Percentiles rank a stretch among this genome's conserved stretches.
phyloP scores from a whole-genome alignment of 1,140 invertebrate species.

The Aphis craccivora region DNA sequence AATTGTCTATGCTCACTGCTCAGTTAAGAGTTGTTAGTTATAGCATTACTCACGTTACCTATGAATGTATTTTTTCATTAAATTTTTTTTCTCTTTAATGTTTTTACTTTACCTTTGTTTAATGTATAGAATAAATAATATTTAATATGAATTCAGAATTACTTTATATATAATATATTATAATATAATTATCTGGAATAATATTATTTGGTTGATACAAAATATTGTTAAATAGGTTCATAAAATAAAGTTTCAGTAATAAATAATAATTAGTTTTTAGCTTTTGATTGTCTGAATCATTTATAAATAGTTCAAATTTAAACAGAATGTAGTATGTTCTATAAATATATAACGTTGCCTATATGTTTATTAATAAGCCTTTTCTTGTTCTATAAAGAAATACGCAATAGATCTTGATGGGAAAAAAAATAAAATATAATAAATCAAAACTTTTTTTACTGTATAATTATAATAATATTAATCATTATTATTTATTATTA shows the following conservation, averaged over 20 bases:
- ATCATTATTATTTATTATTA: too few species aligned
- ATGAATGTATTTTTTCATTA: too few species aligned
- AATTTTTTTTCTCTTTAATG: too few species aligned
- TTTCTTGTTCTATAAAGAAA: not conserved
- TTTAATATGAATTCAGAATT: not conserved
- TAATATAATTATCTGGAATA: not conserved
- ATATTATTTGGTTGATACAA: not conserved
- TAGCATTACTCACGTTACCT: too few species aligned
- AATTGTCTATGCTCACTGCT: not conserved
- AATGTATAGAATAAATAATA: not conserved
- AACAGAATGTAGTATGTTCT: not conserved
- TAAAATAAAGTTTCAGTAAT: not conserved
- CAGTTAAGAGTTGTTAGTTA: not conserved
- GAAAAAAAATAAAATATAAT: not conserved
- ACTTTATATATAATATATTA: not conserved
- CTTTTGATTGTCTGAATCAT: not conserved
- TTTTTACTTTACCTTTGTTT: too few species aligned
- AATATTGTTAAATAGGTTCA: not conserved
- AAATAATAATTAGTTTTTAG: not conserved
- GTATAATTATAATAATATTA: not conserved
- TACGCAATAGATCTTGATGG: not conserved
- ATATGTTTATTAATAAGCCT: slow-evolving; percentile 5
- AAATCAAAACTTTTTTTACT: not conserved
- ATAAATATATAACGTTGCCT: not conserved
- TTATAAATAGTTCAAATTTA: not conserved